Evolutionary conservation across 1,140 invertebrate genomes (phyloP).

Genomic region (Zaprionus kolodkinae): DNA sequence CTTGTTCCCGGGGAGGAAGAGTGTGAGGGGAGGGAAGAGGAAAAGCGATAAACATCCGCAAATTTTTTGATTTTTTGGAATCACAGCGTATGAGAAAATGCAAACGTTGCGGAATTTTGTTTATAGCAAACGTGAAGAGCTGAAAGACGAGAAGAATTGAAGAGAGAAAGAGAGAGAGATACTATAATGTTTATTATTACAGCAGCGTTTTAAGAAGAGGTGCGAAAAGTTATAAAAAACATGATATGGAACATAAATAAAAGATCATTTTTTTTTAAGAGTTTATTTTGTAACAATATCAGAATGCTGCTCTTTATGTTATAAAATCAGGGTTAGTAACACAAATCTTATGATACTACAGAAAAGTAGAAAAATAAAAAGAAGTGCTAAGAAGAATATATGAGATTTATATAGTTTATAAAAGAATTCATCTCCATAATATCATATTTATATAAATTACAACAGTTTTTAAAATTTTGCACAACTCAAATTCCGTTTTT

Average conservation of each 20-base stretch:
- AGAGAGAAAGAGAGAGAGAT: neutral
- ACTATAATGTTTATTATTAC: neutral
- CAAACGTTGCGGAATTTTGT: slow-evolving; percentile 26
- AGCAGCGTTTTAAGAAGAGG: neutral
- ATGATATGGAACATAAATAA: no score
- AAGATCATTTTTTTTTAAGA: no score
- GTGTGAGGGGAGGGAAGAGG: neutral
- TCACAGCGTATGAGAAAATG: slow-evolving; percentile 27
- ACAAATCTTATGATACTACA: no score
- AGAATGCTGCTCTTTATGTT: no score
- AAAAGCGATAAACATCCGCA: slow-evolving; percentile 44
- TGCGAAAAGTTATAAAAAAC: neutral
- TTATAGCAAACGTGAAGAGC: slow-evolving; percentile 19
- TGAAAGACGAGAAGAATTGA: neutral
- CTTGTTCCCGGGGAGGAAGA: neutral
- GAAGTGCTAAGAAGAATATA: no score
- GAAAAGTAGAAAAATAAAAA: no score
- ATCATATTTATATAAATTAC: no score
- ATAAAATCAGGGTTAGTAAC: no score
- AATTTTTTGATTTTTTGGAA: slow-evolving; percentile 15
- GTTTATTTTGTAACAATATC: no score
- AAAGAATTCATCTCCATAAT: no score
- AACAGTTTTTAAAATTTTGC: no score
- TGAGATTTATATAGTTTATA: no score
- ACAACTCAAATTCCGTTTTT: neutral